phyloP scores from a whole-genome alignment of 2,888 invertebrate genomes.

The Entomobrya multifasciata region DNA sequence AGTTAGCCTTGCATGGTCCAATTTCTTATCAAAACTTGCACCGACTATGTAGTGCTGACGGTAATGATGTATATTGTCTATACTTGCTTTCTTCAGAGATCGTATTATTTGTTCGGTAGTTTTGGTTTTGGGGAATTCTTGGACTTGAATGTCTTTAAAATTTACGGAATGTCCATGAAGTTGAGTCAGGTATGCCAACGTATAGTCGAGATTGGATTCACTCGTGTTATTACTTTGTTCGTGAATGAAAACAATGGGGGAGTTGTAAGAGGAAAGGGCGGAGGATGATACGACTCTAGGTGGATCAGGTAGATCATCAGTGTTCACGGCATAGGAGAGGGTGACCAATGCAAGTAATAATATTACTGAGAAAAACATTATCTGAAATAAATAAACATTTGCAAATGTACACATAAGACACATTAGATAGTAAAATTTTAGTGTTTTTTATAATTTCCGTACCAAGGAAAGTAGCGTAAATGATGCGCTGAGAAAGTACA shows the following conservation, averaged over 20 bases:
- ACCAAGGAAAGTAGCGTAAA: background rate
- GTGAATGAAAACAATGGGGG: background rate
- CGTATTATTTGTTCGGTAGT: background rate
- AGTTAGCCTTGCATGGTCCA: background rate
- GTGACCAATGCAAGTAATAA: background rate
- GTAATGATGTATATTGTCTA: background rate
- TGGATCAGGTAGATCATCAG: background rate
- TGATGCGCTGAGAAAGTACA: background rate
- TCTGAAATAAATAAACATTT: background rate
- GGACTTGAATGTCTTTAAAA: background rate
- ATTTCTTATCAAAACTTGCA: background rate
- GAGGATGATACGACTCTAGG: background rate
- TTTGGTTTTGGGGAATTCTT: background rate
- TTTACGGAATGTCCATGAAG: background rate
- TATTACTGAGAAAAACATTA: background rate
- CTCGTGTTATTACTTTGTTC: background rate
- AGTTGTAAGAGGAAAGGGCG: background rate
- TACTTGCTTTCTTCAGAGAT: background rate
- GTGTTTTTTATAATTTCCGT: no score
- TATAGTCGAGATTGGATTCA: background rate
- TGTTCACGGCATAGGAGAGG: background rate
- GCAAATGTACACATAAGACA: background rate
- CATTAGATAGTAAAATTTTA: no score
- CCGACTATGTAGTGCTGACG: background rate
- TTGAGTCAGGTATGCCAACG: background rate